phyloP scores from a whole-genome alignment of 2,797 vertebrate species.

The Rhabdophis nuchalis region DNA sequence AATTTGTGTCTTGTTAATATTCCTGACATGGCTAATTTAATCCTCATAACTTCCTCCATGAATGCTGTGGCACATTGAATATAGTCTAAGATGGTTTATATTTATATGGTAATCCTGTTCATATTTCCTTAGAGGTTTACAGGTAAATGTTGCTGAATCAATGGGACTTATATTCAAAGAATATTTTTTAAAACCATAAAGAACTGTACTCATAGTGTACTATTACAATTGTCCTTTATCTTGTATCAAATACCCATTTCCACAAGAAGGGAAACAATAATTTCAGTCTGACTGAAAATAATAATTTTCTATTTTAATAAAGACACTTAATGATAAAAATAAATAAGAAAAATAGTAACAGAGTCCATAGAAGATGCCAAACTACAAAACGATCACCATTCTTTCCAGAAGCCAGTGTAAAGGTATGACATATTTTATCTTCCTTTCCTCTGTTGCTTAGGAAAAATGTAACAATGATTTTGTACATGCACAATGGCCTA shows the following conservation, averaged over 20 bases:
- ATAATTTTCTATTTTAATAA: conserved; percentile 41
- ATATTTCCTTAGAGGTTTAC: background rate
- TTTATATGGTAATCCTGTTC: background rate
- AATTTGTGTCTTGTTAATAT: conserved; percentile 8
- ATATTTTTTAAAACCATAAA: background rate
- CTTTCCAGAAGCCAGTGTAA: conserved; percentile 59
- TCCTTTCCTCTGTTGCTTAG: conserved; percentile 30
- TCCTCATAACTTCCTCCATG: conserved; percentile 32
- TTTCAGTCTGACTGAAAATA: conserved; percentile 52
- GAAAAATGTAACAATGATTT: conserved; percentile 36
- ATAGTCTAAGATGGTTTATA: conserved; percentile 30
- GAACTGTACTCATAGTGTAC: conserved; percentile 15
- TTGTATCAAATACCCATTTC: background rate
- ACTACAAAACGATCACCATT: conserved; percentile 51
- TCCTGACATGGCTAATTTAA: conserved; percentile 44
- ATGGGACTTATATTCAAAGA: background rate
- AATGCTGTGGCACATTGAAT: conserved; percentile 31
- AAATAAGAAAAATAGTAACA: conserved; percentile 16
- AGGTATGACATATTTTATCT: conserved; percentile 39
- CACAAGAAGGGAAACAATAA: background rate
- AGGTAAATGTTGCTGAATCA: background rate
- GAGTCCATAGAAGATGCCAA: conserved; percentile 60
- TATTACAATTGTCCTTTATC: conserved; percentile 5
- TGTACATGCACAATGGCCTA: conserved; percentile 46
- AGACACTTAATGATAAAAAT: conserved; percentile 5